A percentile compares a stretch with the other conserved stretches of the same genome.
phyloP scores from a whole-genome alignment of 2,888 invertebrate genomes.

The Harmothoe impar region DNA sequence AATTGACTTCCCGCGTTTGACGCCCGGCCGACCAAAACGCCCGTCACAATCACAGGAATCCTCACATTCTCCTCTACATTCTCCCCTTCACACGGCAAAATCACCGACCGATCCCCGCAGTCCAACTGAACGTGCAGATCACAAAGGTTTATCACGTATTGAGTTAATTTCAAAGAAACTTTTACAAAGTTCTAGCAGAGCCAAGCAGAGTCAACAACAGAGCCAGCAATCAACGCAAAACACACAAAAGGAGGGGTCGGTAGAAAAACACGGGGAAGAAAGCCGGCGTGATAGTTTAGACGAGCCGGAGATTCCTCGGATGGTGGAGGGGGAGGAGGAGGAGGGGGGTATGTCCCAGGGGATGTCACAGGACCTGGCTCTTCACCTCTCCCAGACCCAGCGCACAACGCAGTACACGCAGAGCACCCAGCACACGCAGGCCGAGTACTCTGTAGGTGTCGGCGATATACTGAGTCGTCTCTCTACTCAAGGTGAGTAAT shows the following conservation, averaged over 20 bases:
- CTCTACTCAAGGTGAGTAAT: not conserved
- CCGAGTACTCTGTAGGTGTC: conserved; percentile 47
- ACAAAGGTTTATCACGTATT: too few species aligned
- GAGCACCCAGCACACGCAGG: conserved; percentile 41
- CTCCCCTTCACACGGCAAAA: too few species aligned
- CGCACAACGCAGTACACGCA: conserved; percentile 1
- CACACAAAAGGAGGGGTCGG: too few species aligned
- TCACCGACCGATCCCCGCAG: too few species aligned
- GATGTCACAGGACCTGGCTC: conserved; percentile 12
- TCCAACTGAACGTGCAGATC: too few species aligned
- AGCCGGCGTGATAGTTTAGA: not conserved
- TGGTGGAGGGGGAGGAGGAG: conserved; percentile 24
- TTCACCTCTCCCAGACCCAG: conserved; percentile 49
- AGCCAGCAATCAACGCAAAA: too few species aligned
- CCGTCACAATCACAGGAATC: not conserved
- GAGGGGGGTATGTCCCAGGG: not conserved
- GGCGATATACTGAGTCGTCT: not conserved
- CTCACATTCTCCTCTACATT: not conserved
- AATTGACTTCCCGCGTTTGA: conserved; percentile 10
- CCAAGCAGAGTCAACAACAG: too few species aligned
- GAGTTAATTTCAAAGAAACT: too few species aligned
- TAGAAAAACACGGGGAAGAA: not conserved
- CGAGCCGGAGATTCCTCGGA: not conserved
- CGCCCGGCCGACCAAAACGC: not conserved
- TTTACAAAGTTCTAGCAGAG: too few species aligned